Percentiles rank a stretch among this genome's conserved stretches.
phyloP scores from a whole-genome alignment of 2,113 vertebrate species.

The Isichthys henryi region DNA sequence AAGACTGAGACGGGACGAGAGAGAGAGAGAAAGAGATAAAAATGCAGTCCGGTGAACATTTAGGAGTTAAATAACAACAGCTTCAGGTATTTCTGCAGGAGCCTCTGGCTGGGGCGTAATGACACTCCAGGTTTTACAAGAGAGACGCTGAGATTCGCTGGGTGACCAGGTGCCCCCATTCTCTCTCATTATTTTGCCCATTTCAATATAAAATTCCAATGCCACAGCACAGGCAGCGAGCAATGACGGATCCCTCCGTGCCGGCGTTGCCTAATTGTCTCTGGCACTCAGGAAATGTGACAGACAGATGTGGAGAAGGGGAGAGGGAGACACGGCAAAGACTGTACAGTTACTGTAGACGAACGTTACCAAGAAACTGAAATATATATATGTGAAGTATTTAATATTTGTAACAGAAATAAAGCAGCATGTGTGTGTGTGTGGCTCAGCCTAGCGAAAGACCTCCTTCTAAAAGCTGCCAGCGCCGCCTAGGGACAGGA shows the following conservation, averaged over 20 bases:
- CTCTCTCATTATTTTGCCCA: constrained; percentile 6
- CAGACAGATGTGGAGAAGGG: constrained; percentile 31
- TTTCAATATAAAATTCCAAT: constrained; percentile 8
- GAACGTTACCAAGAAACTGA: background rate
- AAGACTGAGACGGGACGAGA: background rate
- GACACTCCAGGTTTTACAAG: background rate
- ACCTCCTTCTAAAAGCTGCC: background rate
- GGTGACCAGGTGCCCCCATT: background rate
- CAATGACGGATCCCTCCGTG: background rate
- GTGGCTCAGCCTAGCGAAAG: background rate
- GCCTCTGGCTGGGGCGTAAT: background rate
- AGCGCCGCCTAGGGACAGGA: background rate
- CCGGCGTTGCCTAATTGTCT: background rate
- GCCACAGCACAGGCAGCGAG: background rate
- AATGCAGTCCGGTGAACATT: constrained; percentile 1
- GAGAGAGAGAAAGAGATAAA: background rate
- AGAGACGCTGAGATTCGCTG: background rate
- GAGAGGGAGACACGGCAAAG: background rate
- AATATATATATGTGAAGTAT: background rate
- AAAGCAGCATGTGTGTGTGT: background rate
- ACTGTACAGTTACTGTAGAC: background rate
- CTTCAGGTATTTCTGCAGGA: background rate
- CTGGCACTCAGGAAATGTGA: constrained; percentile 14
- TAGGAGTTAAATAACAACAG: constrained; percentile 7
- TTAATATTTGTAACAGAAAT: constrained; percentile 2